Base-by-base conservation (phyloP, 2,113 vertebrate genomes). In the Psophia crepitans region DNA sequence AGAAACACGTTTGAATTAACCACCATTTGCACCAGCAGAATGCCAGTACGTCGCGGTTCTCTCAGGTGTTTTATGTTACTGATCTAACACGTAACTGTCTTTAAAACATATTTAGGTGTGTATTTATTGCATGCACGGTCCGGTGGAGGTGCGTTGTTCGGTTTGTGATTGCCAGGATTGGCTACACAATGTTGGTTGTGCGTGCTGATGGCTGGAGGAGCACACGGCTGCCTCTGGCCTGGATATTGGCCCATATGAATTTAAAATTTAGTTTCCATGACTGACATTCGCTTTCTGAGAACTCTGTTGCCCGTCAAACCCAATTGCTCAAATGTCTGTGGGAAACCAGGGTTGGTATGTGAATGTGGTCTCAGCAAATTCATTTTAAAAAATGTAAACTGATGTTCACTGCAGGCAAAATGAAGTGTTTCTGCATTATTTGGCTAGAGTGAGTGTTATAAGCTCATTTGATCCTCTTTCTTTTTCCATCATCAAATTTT, bases 251-350 rank as follows among this genome's bases (percentile, higher is more conserved):
- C 88, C 75, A 46, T 19, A 63, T 69, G 61, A 77, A 77, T 94
- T 69, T 46, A 91, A 93, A 87, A 88, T 85, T 73, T 61, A 37
- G n/a, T 83, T 93, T 96, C 49, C 46, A 8, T 87, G 92, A 83
- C 66, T 94, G 95, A 70, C 74, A 14, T 90, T 91, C 12, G 1
- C 66, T 95, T 96, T 95, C 78, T 90, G 87, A 93, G 85, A 83
- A 85, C 54, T 95, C 70, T 94, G 49, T 83, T 95, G 82, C 82
- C 70, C 7, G 5, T 96, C 95, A 97, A 76, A 96, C 58, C 85
- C 89, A 44, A 90, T 94, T 95, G 89, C 87, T 95, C 54, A 90
- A 83, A 83, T 49, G 54, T 91, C 91, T 96, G 87, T 96, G 96
- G 95, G 93, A 96, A 95, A 87, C 49, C 70, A 37, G 75, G 58